Conservation (phyloP, 2,113 vertebrate genomes). For the Poicephalus gulielmi region DNA sequence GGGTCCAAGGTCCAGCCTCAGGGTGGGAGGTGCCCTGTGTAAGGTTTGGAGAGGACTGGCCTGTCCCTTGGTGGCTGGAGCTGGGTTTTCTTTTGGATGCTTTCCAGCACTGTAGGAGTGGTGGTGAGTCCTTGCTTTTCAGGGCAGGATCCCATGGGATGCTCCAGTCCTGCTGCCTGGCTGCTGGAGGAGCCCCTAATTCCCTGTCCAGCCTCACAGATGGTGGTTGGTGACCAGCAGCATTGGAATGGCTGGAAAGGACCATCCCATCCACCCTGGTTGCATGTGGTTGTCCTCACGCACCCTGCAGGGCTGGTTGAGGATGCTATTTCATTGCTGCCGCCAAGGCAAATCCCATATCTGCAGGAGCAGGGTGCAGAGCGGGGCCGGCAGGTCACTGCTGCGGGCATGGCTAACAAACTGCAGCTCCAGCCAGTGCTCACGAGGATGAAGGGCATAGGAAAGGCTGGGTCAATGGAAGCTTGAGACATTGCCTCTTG, state of each 20-base stretch:
- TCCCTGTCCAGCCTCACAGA: not conserved
- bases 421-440: fast-evolving
- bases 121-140: not conserved
- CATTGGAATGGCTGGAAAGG: not conserved
- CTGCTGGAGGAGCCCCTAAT: not conserved
- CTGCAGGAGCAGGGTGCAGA: not conserved
- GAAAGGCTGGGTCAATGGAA: not conserved
- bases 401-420: not conserved
- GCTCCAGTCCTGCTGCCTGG: not conserved
- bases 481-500: not conserved
- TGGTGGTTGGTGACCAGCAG: not conserved
- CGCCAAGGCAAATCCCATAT: not conserved
- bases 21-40: not conserved
- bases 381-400: fast-evolving
- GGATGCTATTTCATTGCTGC: not conserved
- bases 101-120: not conserved
- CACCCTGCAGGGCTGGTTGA: not conserved
- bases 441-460: fast-evolving
- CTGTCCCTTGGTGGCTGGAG: not conserved
- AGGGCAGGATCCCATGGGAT: not conserved
- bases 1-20: fast-evolving
- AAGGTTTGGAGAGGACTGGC: not conserved
- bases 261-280: fast-evolving
- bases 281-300: not conserved
- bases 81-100: fast-evolving